Conservation (phyloP, 1,140 invertebrate genomes). For the Scaptodrosophila lebanonensis region DNA sequence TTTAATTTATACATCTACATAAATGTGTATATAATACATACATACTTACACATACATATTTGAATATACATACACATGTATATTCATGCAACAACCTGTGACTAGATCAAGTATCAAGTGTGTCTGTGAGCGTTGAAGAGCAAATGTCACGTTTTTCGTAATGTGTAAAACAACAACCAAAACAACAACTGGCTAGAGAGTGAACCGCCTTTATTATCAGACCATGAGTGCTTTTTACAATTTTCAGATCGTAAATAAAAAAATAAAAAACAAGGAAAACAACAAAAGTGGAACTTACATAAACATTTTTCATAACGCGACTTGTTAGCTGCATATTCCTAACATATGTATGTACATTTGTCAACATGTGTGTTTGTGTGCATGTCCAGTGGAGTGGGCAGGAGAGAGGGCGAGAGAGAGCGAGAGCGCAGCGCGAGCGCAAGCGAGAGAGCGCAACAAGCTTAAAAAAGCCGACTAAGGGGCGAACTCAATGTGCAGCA, state of each 20-base stretch:
- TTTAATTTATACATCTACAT: too few relatives aligned
- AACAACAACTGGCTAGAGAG: too few relatives aligned
- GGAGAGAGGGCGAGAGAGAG: slow-evolving; percentile 11
- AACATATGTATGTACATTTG: too few relatives aligned
- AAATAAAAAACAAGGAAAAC: neutral
- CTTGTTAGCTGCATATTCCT: slow-evolving; percentile 8
- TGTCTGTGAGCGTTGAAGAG: too few relatives aligned
- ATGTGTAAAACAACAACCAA: neutral
- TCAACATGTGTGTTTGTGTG: neutral
- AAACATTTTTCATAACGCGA: slow-evolving; percentile 13
- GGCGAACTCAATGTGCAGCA: neutral
- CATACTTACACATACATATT: neutral
- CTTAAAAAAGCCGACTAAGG: neutral
- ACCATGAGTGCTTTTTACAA: too few relatives aligned
- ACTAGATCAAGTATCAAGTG: too few relatives aligned
- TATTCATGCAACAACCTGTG: slow-evolving; percentile 1
- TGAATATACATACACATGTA: neutral
- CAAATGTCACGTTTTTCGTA: too few relatives aligned
- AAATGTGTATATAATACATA: slow-evolving; percentile 10
- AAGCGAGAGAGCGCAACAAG: slow-evolving; percentile 10
- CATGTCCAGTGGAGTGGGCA: too few relatives aligned
- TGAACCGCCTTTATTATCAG: too few relatives aligned
- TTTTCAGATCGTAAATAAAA: too few relatives aligned
- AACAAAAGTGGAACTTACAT: slow-evolving; percentile 27
- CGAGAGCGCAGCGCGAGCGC: neutral